Conservation (phyloP, 2,113 vertebrate species). For the Myrmecophaga tridactyla region DNA sequence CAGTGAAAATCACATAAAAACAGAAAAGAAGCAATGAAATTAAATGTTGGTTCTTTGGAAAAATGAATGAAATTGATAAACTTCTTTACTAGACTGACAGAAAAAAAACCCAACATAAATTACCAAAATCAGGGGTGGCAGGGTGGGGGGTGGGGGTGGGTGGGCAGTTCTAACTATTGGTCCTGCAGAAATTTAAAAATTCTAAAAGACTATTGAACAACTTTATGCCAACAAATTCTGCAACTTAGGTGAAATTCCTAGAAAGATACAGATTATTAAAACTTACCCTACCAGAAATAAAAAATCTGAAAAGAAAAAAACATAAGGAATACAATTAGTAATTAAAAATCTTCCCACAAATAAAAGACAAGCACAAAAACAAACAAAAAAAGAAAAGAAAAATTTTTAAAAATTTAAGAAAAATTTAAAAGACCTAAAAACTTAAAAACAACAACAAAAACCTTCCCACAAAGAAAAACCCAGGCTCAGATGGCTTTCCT, state of each 20-base stretch:
- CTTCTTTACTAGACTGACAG: background rate
- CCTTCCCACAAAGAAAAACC: background rate
- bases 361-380: too few relatives aligned
- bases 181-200: background rate
- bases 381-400: too few relatives aligned
- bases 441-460: background rate
- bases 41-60: too few relatives aligned
- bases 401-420: too few relatives aligned
- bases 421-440: background rate
- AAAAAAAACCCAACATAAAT: background rate
- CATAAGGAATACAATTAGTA: too few relatives aligned
- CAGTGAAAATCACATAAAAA: constrained; percentile 17
- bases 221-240: background rate
- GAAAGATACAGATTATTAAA: background rate
- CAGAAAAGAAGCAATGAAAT: background rate
- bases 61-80: background rate
- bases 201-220: background rate
- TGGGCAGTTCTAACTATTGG: background rate
- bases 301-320: too few relatives aligned
- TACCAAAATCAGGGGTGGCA: background rate
- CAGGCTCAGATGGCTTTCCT: background rate
- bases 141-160: too few relatives aligned
- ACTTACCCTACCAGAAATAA: background rate
- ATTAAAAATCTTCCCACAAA: too few relatives aligned
- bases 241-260: background rate